Evolutionary conservation across 35 echinoderm and acorn worm genomes (phyloP).

Genomic region (Nesometra sesokonis): DNA sequence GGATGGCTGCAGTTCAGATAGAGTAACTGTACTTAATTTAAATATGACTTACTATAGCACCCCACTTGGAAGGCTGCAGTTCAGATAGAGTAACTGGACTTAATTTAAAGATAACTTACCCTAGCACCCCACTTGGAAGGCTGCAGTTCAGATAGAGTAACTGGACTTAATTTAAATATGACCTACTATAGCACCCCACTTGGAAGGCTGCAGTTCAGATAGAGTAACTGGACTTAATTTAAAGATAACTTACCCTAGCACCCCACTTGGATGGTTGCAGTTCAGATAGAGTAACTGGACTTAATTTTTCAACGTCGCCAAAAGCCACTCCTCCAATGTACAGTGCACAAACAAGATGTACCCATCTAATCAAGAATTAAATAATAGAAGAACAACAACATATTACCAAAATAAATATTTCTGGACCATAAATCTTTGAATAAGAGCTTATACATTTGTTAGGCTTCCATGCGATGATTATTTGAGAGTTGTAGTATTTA

Average conservation of each 20-base stretch:
- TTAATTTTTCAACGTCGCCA: slow-evolving; percentile 74
- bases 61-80: slow-evolving; percentile 65
- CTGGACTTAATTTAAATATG: slow-evolving; percentile 71
- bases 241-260: slow-evolving; percentile 67
- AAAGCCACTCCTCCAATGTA: slow-evolving; percentile 88
- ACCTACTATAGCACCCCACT: slow-evolving; percentile 87
- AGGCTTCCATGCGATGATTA: neutral
- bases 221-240: slow-evolving; percentile 86
- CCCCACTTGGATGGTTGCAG: slow-evolving; percentile 72
- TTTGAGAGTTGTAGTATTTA: too few relatives aligned
- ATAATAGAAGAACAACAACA: neutral
- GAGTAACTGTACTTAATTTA: slow-evolving; percentile 73
- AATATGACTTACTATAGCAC: slow-evolving; percentile 63
- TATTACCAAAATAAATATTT: neutral
- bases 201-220: slow-evolving; percentile 59
- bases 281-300: slow-evolving; percentile 88
- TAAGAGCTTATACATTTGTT: neutral
- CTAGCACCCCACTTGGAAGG: slow-evolving; percentile 77
- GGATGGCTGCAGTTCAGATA: slow-evolving; percentile 63
- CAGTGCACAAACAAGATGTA: slow-evolving; percentile 89
- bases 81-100: slow-evolving; percentile 87
- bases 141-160: slow-evolving; percentile 74
- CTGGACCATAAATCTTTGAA: neutral
- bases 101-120: slow-evolving; percentile 62
- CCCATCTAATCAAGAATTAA: slow-evolving; percentile 50